phyloP scores from a whole-genome alignment of 2,797 vertebrate genomes.

The Leptoclinus maculatus region DNA sequence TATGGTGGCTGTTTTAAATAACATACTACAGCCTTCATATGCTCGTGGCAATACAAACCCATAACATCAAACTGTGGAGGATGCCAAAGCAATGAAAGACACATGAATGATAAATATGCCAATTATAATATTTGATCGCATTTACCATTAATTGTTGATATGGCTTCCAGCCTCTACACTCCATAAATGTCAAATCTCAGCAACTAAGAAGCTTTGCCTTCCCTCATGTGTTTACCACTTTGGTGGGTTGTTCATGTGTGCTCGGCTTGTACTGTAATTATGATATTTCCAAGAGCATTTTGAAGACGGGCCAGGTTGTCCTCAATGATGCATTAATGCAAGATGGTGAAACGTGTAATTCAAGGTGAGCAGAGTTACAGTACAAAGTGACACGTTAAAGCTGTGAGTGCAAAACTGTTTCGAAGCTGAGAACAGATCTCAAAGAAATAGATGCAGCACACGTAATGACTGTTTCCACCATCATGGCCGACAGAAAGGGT shows the following conservation, averaged over 20 bases:
- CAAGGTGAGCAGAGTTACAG: not conserved
- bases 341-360: conserved; percentile 18
- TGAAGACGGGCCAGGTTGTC: conserved; percentile 1
- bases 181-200: conserved; percentile 18
- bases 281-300: conserved; percentile 23
- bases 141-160: not conserved
- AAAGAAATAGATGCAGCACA: not conserved
- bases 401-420: not conserved
- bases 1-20: conserved; percentile 1
- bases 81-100: not conserved
- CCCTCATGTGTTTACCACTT: conserved; percentile 14
- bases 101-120: not conserved
- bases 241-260: conserved; percentile 10
- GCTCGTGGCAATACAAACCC: not conserved
- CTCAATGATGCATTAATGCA: conserved; percentile 4
- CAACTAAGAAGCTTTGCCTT: not conserved
- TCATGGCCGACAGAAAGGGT: not conserved
- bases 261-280: conserved; percentile 32
- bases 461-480: not conserved
- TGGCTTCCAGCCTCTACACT: not conserved
- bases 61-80: not conserved
- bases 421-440: not conserved
- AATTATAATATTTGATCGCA: not conserved
- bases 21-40: not conserved
- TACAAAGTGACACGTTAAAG: not conserved